These are phyloP conservation scores for Drosophila asahinai DNA, from an alignment of 1,140 invertebrate genomes.

Conservation along the genomic window DNA sequence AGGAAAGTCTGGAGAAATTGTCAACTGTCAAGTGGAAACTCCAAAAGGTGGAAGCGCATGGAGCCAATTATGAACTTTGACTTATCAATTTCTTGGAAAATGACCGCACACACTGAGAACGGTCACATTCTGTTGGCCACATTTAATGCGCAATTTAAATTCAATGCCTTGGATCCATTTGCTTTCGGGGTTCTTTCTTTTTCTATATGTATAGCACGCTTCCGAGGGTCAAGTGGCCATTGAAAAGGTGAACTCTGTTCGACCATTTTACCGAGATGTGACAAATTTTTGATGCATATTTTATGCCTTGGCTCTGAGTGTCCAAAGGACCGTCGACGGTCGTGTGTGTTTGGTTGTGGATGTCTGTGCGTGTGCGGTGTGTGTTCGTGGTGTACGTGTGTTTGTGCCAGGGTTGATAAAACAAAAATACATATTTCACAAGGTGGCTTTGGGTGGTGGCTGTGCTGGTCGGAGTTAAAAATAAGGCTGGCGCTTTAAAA, in stretches of 20 bases:
- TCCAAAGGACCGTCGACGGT: slow-evolving; percentile 21
- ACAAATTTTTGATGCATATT: slow-evolving; percentile 82
- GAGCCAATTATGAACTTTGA: slow-evolving; percentile 78
- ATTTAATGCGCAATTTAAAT: slow-evolving; percentile 82
- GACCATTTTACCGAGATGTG: slow-evolving; percentile 66
- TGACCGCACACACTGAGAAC: slow-evolving; percentile 26
- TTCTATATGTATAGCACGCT: slow-evolving; percentile 22
- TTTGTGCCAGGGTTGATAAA: slow-evolving; percentile 33
- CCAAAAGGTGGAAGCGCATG: slow-evolving; percentile 16
- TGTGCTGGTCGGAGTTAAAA: slow-evolving; percentile 5
- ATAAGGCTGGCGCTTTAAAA: slow-evolving; percentile 55
- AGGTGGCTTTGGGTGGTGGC: slow-evolving; percentile 9
- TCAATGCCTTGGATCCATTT: slow-evolving; percentile 63
- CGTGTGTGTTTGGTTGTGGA: slow-evolving; percentile 14
- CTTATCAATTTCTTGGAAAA: slow-evolving; percentile 78
- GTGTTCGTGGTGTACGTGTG: background rate
- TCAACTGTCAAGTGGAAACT: slow-evolving; percentile 8
- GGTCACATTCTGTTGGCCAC: slow-evolving; percentile 50
- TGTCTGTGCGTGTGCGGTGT: background rate
- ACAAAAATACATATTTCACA: slow-evolving; percentile 42
- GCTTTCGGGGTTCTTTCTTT: slow-evolving; percentile 10
- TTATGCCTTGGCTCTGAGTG: slow-evolving; percentile 52
- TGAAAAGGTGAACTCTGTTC: slow-evolving; percentile 74
- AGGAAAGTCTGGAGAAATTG: background rate
- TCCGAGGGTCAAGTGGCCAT: slow-evolving; percentile 77